These are phyloP conservation scores for Todiramphus saurophagus DNA, from an alignment of 2,113 vertebrate genomes.

Conservation along the genomic window DNA sequence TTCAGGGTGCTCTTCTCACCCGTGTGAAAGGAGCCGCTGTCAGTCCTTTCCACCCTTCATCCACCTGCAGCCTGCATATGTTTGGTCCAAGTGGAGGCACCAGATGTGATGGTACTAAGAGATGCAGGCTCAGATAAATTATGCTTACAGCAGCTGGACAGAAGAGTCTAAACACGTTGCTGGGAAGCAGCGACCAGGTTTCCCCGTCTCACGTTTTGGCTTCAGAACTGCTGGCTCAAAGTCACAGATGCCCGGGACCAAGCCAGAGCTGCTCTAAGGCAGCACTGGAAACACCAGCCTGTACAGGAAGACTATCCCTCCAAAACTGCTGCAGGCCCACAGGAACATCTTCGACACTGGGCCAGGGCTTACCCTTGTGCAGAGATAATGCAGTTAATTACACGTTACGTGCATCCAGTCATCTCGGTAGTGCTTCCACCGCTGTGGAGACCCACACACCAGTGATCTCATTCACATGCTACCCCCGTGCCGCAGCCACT, in stretches of 20 bases:
- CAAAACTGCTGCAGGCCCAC: background rate
- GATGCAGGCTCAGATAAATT: background rate
- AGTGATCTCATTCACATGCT: background rate
- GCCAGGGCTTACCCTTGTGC: background rate
- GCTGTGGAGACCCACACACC: background rate
- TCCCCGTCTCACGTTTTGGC: background rate
- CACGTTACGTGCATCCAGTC: background rate
- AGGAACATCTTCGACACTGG: rapidly evolving
- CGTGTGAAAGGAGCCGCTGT: background rate
- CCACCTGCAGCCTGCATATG: rapidly evolving
- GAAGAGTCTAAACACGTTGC: background rate
- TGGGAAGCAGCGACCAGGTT: background rate
- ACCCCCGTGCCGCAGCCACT: background rate
- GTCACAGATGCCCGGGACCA: background rate
- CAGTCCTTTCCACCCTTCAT: background rate
- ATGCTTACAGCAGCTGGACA: too few species aligned
- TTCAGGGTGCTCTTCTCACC: background rate
- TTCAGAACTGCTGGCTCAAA: background rate
- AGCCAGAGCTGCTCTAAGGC: background rate
- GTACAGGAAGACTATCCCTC: rapidly evolving
- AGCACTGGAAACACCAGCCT: background rate
- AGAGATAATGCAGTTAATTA: background rate
- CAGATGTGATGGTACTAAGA: background rate
- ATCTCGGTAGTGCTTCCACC: background rate
- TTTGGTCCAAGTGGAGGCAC: background rate